Evolutionary conservation across 2,888 invertebrate genomes (phyloP).

Genomic region (Agonopterix subpropinquella): DNA sequence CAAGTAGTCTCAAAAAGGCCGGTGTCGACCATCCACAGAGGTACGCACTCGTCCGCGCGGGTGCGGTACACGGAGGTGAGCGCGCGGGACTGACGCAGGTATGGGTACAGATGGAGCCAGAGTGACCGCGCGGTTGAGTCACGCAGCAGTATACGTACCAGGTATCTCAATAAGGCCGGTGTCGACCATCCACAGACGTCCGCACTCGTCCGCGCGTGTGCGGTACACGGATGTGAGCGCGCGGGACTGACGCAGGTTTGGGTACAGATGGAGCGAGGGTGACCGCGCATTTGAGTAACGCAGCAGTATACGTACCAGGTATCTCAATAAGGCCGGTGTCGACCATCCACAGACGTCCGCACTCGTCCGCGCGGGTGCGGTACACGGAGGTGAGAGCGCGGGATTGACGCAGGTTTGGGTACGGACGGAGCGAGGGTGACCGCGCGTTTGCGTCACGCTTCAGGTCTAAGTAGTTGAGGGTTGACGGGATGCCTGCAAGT

Average conservation of each 20-base stretch:
- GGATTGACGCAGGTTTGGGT: slow-evolving; percentile 37
- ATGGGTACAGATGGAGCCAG: slow-evolving; percentile 49
- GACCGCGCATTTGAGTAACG: slow-evolving; percentile 31
- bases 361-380: slow-evolving; percentile 80
- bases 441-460: slow-evolving; percentile 20
- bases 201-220: slow-evolving; percentile 80
- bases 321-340: slow-evolving; percentile 85
- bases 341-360: slow-evolving; percentile 86
- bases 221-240: slow-evolving; percentile 78
- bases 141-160: slow-evolving; percentile 48
- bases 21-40: no score
- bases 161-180: slow-evolving; percentile 83
- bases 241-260: slow-evolving; percentile 29
- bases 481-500: slow-evolving; percentile 74
- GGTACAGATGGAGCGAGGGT: slow-evolving; percentile 52
- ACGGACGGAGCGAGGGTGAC: slow-evolving; percentile 51
- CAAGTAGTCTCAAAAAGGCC: no score
- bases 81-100: slow-evolving; percentile 25
- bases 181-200: slow-evolving; percentile 87
- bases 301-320: slow-evolving; percentile 63
- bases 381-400: slow-evolving; percentile 79
- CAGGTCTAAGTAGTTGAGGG: slow-evolving; percentile 74
- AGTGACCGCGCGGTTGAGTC: slow-evolving; percentile 41
- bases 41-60: no score
- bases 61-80: slow-evolving; percentile 78